phyloP scores from a whole-genome alignment of 1,140 invertebrate genomes.

The Lordiphosa stackelbergi region DNA sequence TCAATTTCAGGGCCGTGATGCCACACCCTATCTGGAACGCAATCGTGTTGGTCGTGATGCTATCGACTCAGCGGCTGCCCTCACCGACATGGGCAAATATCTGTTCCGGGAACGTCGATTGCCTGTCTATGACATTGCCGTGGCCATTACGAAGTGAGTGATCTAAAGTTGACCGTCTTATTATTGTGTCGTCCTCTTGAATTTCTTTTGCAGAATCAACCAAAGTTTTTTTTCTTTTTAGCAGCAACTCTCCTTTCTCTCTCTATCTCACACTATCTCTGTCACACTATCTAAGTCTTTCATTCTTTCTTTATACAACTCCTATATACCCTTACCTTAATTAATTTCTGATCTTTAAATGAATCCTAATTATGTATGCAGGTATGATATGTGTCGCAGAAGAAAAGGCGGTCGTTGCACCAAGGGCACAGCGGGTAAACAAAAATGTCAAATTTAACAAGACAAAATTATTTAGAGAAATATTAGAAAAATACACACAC shows the following conservation, averaged over 20 bases:
- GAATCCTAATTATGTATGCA: constrained; percentile 79
- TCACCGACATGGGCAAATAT: constrained; percentile 98
- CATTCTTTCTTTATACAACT: background rate
- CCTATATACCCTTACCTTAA: constrained; percentile 1
- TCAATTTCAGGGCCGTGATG: constrained; percentile 89
- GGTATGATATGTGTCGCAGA: constrained; percentile 97
- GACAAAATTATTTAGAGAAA: constrained; percentile 16
- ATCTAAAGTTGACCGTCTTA: background rate
- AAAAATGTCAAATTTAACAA: constrained; percentile 29
- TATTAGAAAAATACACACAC: constrained; percentile 30
- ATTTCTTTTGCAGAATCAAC: constrained; percentile 44
- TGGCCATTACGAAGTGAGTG: constrained; percentile 96
- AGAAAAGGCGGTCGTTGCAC: constrained; percentile 96
- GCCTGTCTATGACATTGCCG: constrained; percentile 96
- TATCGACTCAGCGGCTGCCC: constrained; percentile 94
- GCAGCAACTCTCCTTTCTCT: constrained; percentile 11
- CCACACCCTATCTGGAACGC: constrained; percentile 94
- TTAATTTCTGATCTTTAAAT: constrained; percentile 21
- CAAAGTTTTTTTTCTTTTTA: constrained; percentile 23
- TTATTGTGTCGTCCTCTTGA: constrained; percentile 38
- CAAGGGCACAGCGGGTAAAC: constrained; percentile 95
- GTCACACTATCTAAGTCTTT: background rate
- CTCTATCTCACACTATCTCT: background rate
- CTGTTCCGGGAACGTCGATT: constrained; percentile 94
- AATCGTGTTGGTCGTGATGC: constrained; percentile 95